Conservation (phyloP, 2,113 vertebrate genomes). For the Sceloporus undulatus region DNA sequence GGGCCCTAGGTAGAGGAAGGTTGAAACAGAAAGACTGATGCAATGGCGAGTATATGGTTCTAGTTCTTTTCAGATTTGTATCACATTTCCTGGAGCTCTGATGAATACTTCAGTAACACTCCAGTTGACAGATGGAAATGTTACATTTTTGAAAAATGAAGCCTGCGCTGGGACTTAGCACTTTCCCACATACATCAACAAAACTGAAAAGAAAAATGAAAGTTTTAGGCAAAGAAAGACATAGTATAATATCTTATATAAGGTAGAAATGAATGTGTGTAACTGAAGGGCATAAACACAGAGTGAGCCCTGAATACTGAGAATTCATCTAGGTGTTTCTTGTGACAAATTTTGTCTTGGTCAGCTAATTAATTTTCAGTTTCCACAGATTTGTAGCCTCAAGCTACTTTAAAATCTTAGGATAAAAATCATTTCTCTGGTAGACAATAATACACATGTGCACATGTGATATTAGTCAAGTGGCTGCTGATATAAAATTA, state of each 20-base stretch:
- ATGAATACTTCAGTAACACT: not conserved
- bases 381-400: not conserved
- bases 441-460: not conserved
- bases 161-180: not conserved
- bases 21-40: not conserved
- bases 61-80: not conserved
- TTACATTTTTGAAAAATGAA: constrained; percentile 3
- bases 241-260: constrained; percentile 9
- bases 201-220: not conserved
- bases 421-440: not conserved
- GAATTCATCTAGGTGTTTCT: not conserved
- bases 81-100: not conserved
- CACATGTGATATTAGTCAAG: not conserved
- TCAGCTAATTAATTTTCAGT: not conserved
- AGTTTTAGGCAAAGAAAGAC: not conserved
- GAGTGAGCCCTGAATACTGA: not conserved
- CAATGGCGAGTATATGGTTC: not conserved
- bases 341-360: not conserved
- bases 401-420: constrained; percentile 6
- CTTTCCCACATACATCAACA: constrained; percentile 1
- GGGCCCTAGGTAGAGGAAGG: not conserved
- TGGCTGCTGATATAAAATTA: not conserved
- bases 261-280: not conserved
- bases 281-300: constrained; percentile 11
- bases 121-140: not conserved